Evolutionary conservation across 64 coral and sea anemone genomes (phyloP).

Genomic region (Stylophora pistillata): DNA sequence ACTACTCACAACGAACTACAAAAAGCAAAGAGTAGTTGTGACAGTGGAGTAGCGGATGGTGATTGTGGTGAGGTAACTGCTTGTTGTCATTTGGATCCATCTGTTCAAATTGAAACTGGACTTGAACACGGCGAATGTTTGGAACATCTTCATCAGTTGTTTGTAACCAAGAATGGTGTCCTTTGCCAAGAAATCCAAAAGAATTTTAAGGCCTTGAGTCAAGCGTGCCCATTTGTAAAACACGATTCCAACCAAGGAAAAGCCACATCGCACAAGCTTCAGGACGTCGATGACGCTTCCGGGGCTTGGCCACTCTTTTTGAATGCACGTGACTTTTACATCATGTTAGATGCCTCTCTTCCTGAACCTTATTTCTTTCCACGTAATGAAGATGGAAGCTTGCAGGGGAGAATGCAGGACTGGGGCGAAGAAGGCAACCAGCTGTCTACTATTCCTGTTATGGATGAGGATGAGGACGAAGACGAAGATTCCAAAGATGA

Average conservation of each 20-base stretch:
- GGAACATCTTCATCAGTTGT: constrained; percentile 93
- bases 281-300: constrained; percentile 68
- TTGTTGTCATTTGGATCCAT: neutral
- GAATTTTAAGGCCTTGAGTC: constrained; percentile 84
- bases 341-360: constrained; percentile 87
- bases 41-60: neutral
- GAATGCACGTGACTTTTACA: constrained; percentile 72
- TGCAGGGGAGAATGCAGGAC: constrained; percentile 63
- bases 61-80: neutral
- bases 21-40: neutral
- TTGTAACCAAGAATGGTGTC: constrained; percentile 94
- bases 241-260: constrained; percentile 4
- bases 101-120: neutral
- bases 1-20: neutral
- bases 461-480: constrained; percentile 3
- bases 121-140: neutral
- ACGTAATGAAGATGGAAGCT: constrained; percentile 67
- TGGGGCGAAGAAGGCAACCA: constrained; percentile 90
- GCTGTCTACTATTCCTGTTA: constrained; percentile 11
- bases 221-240: constrained; percentile 49
- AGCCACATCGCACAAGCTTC: constrained; percentile 41
- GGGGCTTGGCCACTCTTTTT: constrained; percentile 82
- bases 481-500: constrained; percentile 12
- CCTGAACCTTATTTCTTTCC: constrained; percentile 63
- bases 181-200: constrained; percentile 92